Conservation (phyloP, 2,113 vertebrate species). For the Gadus chalcogrammus region DNA sequence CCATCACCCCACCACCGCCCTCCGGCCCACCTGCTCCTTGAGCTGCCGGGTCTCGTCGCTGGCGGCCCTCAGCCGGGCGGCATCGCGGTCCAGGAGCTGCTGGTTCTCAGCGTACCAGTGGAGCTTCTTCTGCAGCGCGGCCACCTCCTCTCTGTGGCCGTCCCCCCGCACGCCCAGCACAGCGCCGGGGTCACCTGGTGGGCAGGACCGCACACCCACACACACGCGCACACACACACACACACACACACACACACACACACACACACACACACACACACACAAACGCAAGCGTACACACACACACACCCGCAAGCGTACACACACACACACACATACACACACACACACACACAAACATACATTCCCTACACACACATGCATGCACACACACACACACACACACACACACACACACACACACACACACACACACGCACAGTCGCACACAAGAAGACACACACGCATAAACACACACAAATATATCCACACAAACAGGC, state of each 20-base stretch:
- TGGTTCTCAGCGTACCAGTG: conserved; percentile 94
- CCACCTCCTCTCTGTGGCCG: conserved; percentile 81
- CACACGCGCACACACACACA: not conserved
- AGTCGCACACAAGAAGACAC: too few relatives aligned
- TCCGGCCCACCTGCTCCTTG: conserved; percentile 74
- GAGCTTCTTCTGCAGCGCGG: conserved; percentile 78
- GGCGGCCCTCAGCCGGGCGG: conserved; percentile 79
- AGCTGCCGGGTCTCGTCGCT: conserved; percentile 80
- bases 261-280: too few relatives aligned
- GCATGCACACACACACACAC: conserved; percentile 22
- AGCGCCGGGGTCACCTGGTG: conserved; percentile 77
- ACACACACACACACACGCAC: too few relatives aligned
- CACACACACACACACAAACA: too few relatives aligned
- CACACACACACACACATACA: not conserved
- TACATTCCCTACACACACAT: too few relatives aligned
- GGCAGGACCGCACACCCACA: conserved; percentile 24
- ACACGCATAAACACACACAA: too few relatives aligned
- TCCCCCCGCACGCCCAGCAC: conserved; percentile 82
- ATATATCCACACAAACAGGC: too few relatives aligned
- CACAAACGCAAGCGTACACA: too few relatives aligned
- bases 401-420: not conserved
- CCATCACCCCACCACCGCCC: too few relatives aligned
- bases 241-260: too few relatives aligned
- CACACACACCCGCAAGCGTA: conserved; percentile 5
- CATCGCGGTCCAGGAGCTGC: conserved; percentile 85